Conservation (phyloP, 2,888 invertebrate genomes). For the Timema podura region DNA sequence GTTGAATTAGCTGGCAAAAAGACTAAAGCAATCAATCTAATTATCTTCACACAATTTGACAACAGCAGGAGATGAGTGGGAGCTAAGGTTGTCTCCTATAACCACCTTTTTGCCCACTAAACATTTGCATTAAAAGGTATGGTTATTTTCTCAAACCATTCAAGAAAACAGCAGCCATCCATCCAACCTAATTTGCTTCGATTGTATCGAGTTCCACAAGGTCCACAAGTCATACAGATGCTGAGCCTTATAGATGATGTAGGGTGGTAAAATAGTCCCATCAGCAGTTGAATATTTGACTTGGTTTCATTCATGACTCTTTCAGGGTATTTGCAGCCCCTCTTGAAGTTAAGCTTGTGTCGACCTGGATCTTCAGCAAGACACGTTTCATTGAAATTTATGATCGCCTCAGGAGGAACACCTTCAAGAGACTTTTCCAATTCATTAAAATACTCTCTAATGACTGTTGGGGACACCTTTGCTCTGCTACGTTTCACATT, state of each 20-base stretch:
- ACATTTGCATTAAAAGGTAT: constrained; percentile 30
- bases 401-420: constrained; percentile 24
- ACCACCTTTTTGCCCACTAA: constrained; percentile 29
- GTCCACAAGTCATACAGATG: constrained; percentile 32
- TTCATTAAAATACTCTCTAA: constrained; percentile 11
- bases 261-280: constrained; percentile 31
- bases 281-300: constrained; percentile 27
- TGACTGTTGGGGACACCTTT: background rate
- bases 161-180: constrained; percentile 36
- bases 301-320: constrained; percentile 32
- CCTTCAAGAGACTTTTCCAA: constrained; percentile 30
- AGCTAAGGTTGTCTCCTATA: constrained; percentile 32
- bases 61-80: constrained; percentile 28
- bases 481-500: constrained; percentile 3
- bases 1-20: too few relatives aligned
- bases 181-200: constrained; percentile 39
- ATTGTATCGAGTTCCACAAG: constrained; percentile 34
- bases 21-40: too few relatives aligned
- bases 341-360: constrained; percentile 27
- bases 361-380: constrained; percentile 38
- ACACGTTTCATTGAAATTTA: constrained; percentile 40
- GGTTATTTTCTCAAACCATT: constrained; percentile 36
- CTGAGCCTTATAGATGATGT: constrained; percentile 31
- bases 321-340: constrained; percentile 32
- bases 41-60: constrained; percentile 27